These are phyloP conservation scores for Noctua pronuba DNA, from an alignment of 2,888 invertebrate genomes.

Conservation along the genomic window DNA sequence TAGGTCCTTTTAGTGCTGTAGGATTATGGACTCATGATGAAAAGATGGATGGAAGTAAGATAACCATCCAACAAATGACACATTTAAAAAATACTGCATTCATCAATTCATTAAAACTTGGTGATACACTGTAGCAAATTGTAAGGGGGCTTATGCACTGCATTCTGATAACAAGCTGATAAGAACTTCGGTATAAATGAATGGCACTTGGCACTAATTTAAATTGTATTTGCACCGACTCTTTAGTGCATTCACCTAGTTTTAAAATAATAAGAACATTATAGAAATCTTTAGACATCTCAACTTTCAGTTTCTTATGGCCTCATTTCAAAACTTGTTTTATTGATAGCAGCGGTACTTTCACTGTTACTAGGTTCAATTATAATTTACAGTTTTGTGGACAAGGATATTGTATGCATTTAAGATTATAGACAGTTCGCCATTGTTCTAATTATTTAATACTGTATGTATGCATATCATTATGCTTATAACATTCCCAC, in stretches of 20 bases:
- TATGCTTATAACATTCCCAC: neutral
- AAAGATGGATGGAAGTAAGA: neutral
- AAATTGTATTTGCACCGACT: neutral
- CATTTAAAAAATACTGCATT: neutral
- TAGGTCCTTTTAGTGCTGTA: neutral
- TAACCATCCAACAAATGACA: neutral
- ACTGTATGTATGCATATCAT: neutral
- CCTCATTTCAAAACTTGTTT: constrained; percentile 48
- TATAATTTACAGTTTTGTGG: neutral
- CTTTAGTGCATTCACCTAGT: neutral
- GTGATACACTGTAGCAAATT: neutral
- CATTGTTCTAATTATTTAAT: neutral
- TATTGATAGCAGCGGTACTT: constrained; percentile 34
- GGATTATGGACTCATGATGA: neutral
- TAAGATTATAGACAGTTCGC: neutral
- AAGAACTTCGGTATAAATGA: neutral
- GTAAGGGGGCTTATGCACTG: neutral
- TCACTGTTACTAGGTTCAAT: constrained; percentile 16
- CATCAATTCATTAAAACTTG: neutral
- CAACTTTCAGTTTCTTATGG: constrained; percentile 27
- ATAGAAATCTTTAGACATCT: constrained; percentile 19
- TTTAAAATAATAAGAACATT: neutral
- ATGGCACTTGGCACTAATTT: neutral
- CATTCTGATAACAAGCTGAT: constrained; percentile 10
- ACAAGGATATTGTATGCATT: neutral